A percentile compares a stretch with the other conserved stretches of the same genome.
Evolutionary conservation across 2,888 invertebrate genomes (phyloP).

Genomic region (Rhyacophila evoluta): DNA sequence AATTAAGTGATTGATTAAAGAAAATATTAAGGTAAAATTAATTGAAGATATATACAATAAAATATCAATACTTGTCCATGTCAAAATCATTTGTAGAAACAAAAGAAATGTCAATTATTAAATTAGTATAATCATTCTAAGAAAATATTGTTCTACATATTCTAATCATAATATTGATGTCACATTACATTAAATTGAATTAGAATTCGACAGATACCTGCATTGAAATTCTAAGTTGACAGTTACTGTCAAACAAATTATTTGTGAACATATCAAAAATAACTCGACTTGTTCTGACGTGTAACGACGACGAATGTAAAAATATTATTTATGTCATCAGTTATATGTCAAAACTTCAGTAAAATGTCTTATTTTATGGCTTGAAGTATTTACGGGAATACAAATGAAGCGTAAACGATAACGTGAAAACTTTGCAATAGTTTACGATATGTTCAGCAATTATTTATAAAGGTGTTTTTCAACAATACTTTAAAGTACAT

Average conservation of each 20-base stretch:
- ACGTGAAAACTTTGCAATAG: background rate
- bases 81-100: no score
- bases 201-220: background rate
- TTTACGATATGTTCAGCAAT: background rate
- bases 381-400: constrained; percentile 4
- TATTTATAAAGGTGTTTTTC: background rate
- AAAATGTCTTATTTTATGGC: constrained; percentile 1
- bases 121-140: no score
- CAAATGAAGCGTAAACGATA: constrained; percentile 15
- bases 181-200: no score
- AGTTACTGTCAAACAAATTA: background rate
- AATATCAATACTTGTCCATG: no score
- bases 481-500: no score
- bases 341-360: background rate
- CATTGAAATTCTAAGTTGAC: background rate
- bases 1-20: no score
- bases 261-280: background rate
- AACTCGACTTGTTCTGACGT: constrained; percentile 5
- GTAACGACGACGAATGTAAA: background rate
- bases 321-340: constrained; percentile 10
- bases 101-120: no score
- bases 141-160: no score
- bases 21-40: no score
- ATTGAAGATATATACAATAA: no score
- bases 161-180: no score